These are phyloP conservation scores for Pelvicachromis taeniatus DNA, from an alignment of 2,113 vertebrate genomes.

Conservation along the genomic window DNA sequence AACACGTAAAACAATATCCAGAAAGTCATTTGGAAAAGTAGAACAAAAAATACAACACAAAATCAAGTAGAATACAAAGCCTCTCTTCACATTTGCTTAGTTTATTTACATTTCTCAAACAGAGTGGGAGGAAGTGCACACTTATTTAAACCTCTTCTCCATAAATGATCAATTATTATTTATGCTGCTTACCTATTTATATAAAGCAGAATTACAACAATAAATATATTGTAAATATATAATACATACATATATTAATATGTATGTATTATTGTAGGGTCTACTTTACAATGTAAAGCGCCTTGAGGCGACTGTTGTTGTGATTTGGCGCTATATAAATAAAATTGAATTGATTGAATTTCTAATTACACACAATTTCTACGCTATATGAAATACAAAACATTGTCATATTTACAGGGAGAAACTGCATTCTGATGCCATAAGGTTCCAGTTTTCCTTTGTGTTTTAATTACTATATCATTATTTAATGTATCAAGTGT, in stretches of 20 bases:
- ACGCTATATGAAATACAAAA: not conserved
- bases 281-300: too few species aligned
- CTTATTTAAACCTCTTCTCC: not conserved
- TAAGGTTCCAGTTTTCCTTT: not conserved
- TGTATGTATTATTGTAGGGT: too few species aligned
- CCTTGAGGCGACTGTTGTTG: too few species aligned
- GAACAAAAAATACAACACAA: fast-evolving
- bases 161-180: not conserved
- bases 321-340: too few species aligned
- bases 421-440: not conserved
- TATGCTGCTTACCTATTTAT: not conserved
- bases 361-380: not conserved
- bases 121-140: not conserved
- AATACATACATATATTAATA: too few species aligned
- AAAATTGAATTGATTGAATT: too few species aligned
- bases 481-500: not conserved
- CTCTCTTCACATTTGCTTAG: not conserved
- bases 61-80: not conserved
- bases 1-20: not conserved
- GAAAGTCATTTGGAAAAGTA: not conserved
- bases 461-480: not conserved
- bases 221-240: not conserved
- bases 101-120: not conserved
- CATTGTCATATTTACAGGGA: not conserved
- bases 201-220: not conserved